Evolutionary conservation across 2,113 vertebrate genomes (phyloP), one percentile per base, ranked within the genome.

Genomic region (Chrysemys picta): DNA sequence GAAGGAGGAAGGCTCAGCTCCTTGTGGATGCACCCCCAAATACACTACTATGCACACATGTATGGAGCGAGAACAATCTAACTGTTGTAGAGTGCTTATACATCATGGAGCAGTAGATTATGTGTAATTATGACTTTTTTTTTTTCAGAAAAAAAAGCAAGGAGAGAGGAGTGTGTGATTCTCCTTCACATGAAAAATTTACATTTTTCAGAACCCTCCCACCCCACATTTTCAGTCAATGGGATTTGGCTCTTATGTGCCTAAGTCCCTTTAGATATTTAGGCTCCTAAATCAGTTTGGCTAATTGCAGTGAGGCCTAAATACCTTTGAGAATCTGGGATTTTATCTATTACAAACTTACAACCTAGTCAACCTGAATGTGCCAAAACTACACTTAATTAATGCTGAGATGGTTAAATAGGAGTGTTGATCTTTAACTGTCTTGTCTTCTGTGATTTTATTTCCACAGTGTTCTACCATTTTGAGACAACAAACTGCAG

Each of bases 171-270:
- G 14, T 1, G 1, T 0, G 2, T 3, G 4, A 38, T 31, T 29
- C 13, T 13, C 56, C 42, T 29, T 29, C 8, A 29, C 2, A 1
- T n/a, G 2, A 1, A 21, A 35, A 35, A 4, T 14, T 1, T 1
- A 8, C 2, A 3, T 0, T 16, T 1, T 29, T 83, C n/a, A 1
- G 24, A 0, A 27, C 4, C 1, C 11, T 3, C 56, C 69, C 1
- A 1, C 4, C 0, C 5, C 0, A 2, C 1, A 0, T 9, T 2
- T n/a, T 72, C 65, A 72, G 19, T 22, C 65, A 72, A 72, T 72
- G n/a, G 65, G 17, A 72, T 38, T 72, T 72, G 65, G 16, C 65
- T 38, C 62, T 5, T 8, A 69, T n/a, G 62, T 19, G 4, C 62
- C 62, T 69, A 69, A 69, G n/a, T 69, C 62, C 7, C 35, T 69